Evolutionary conservation across 1,140 invertebrate species (phyloP).

Genomic region (Ylistrum balloti): DNA sequence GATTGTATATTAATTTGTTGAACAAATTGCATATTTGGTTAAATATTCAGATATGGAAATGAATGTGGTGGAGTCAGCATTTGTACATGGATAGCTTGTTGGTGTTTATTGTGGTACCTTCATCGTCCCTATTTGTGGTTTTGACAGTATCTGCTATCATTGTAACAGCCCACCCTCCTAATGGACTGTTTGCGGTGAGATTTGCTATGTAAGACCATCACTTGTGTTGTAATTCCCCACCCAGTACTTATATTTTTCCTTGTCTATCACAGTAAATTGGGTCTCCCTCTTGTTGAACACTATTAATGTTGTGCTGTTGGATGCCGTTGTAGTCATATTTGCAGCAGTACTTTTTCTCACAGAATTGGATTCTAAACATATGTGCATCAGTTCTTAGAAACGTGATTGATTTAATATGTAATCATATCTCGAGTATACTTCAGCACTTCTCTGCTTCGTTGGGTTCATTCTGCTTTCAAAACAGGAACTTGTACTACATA

Average conservation of each 20-base stretch:
- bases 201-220: slow-evolving; percentile 34
- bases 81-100: not conserved
- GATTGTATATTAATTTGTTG: too few species aligned
- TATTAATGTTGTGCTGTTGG: not conserved
- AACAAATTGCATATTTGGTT: too few species aligned
- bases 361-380: not conserved
- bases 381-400: slow-evolving; percentile 1
- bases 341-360: slow-evolving; percentile 11
- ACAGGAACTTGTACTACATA: not conserved
- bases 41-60: not conserved
- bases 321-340: slow-evolving; percentile 27
- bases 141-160: not conserved
- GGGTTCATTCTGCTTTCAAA: not conserved
- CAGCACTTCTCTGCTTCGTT: not conserved
- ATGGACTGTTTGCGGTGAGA: not conserved
- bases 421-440: not conserved
- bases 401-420: not conserved
- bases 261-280: not conserved
- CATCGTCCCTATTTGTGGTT: not conserved
- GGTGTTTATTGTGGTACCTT: not conserved
- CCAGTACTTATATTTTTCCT: slow-evolving; percentile 15
- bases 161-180: slow-evolving; percentile 6
- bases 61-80: not conserved
- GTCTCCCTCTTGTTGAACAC: not conserved
- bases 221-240: not conserved